These are phyloP conservation scores for Serranus cabrilla DNA, from an alignment of 2,797 vertebrate genomes.

Conservation along the genomic window DNA sequence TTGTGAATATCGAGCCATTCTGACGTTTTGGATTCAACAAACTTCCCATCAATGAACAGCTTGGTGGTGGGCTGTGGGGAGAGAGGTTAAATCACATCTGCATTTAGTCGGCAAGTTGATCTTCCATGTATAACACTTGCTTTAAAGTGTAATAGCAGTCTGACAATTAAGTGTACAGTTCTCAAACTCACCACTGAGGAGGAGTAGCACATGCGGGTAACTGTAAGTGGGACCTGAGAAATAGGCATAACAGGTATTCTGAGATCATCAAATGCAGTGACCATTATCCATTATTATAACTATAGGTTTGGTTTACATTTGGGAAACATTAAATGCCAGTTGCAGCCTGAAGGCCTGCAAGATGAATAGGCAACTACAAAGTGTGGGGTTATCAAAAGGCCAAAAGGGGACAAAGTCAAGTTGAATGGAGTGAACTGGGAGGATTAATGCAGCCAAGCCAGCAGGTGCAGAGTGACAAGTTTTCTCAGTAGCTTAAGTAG, in stretches of 20 bases:
- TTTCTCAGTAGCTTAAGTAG: not conserved
- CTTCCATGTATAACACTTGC: not conserved
- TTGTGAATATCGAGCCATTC: constrained; percentile 97
- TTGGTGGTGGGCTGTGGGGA: constrained; percentile 91
- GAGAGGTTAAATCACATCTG: constrained; percentile 3
- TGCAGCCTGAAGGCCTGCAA: constrained; percentile 20
- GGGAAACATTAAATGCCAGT: constrained; percentile 2
- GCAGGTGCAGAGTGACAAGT: not conserved
- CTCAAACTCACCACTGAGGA: constrained; percentile 88
- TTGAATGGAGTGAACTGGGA: not conserved
- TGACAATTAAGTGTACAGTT: not conserved
- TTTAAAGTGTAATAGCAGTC: not conserved
- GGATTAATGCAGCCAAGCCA: not conserved
- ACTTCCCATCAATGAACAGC: constrained; percentile 97
- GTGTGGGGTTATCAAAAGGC: constrained; percentile 18
- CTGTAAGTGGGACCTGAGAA: constrained; percentile 81
- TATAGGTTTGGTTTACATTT: not conserved
- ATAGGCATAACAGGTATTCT: constrained; percentile 22
- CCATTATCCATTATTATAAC: not conserved
- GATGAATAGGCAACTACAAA: constrained; percentile 62
- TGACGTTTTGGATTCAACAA: constrained; percentile 93
- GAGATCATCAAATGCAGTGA: constrained; percentile 9
- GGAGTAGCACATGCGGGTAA: constrained; percentile 80
- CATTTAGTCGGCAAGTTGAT: not conserved
- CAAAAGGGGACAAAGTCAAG: constrained; percentile 60